Evolutionary conservation across 2,113 vertebrate genomes (phyloP).

Genomic region (Tinamus guttatus): DNA sequence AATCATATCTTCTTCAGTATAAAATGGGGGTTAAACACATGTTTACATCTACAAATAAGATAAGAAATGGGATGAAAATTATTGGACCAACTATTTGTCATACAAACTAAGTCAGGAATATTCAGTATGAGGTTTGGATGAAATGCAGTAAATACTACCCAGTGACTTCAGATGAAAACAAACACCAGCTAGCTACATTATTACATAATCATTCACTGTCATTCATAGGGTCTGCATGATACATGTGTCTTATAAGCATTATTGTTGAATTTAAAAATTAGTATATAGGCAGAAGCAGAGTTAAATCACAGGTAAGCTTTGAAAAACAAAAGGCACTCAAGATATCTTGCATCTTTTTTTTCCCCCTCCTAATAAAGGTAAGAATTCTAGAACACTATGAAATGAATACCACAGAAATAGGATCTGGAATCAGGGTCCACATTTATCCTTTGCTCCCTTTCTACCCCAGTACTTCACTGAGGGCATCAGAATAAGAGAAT

Average conservation of each 20-base stretch:
- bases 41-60: neutral
- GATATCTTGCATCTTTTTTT: neutral
- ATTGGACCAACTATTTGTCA: neutral
- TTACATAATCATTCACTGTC: neutral
- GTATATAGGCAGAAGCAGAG: neutral
- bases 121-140: neutral
- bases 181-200: neutral
- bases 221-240: neutral
- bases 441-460: neutral
- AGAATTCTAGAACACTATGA: neutral
- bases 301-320: neutral
- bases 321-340: neutral
- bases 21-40: neutral
- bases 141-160: neutral
- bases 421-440: neutral
- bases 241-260: neutral
- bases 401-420: neutral
- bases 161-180: neutral
- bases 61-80: neutral
- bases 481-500: neutral
- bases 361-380: neutral
- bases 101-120: neutral
- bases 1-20: neutral
- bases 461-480: neutral
- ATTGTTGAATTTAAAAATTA: neutral